Evolutionary conservation across 2,113 vertebrate species (phyloP), one percentile per base, ranked within the genome.

Genomic region (Etheostoma spectabile): DNA sequence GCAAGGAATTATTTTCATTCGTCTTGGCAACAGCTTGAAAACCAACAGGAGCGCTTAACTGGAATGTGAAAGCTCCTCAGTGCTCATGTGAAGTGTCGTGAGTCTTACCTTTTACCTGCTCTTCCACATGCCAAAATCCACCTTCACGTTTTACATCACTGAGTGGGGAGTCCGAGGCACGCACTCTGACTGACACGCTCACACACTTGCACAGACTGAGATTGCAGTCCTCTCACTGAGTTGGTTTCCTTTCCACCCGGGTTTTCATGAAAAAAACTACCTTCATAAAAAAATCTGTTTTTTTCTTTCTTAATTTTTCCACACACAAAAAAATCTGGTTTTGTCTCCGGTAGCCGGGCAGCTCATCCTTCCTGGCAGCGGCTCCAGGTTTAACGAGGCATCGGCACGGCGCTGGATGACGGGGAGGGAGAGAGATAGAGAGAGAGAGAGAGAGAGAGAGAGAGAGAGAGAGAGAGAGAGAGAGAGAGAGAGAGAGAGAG

Each of bases 21-120:
- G 55, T 77, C 27, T 8, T 6, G 19, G 46, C 57, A 79, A 78
- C 77, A 83, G 67, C 74, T 22, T 45, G 42, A 48, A 48, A 78
- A 27, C 5, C 45, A n/a, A 42, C n/a, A 5, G 22, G 21, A 74
- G 59, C 16, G 22, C n/a, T 19, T 33, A 52, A 63, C 42, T 52
- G 46, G 19, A 66, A 19, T 53, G n/a, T 45, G n/a, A 22, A n/a
- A 76, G 42, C 51, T 21, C 42, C 10, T 59, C 22, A 27, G 4
- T 62, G 38, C 6, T 24, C 27, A 67, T 38, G 22, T 33, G n/a
- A 53, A 67, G 80, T 68, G 62, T 57, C 60, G 63, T 1, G 55
- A 72, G 52, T 68, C 93, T 93, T 93, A 94, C 93, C 92, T 93
- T 88, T 75, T 62, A 91, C 90, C 90, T 90, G 92, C 82, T 88